Evolutionary conservation across 2,797 vertebrate genomes (phyloP).

Genomic region (Alfaro cultratus): DNA sequence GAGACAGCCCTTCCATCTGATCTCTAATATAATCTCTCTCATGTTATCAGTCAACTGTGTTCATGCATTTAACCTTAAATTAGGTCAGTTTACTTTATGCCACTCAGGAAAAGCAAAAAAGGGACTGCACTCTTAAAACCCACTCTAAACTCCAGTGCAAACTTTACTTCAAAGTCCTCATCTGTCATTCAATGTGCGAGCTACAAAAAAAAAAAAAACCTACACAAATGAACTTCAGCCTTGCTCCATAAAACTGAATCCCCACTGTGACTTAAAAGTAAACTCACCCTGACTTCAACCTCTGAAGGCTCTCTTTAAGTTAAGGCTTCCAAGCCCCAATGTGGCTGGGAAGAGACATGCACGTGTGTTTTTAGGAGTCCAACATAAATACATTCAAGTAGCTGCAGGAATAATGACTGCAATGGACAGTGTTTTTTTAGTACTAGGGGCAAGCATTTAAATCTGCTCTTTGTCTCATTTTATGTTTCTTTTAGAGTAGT

Average conservation of each 20-base stretch:
- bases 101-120: conserved; percentile 50
- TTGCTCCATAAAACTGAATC: conserved; percentile 70
- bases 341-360: conserved; percentile 65
- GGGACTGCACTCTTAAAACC: conserved; percentile 60
- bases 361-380: conserved; percentile 55
- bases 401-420: conserved; percentile 60
- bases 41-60: conserved; percentile 17
- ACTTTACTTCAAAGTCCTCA: conserved; percentile 64
- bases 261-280: conserved; percentile 67
- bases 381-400: conserved; percentile 74
- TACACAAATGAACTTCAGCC: conserved; percentile 62
- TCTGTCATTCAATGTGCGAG: conserved; percentile 31
- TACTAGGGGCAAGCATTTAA: conserved; percentile 52
- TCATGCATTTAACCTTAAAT: conserved; percentile 52
- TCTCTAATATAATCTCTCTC: conserved; percentile 3
- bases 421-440: conserved; percentile 64
- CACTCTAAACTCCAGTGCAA: conserved; percentile 49
- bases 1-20: conserved; percentile 18
- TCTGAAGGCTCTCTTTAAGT: conserved; percentile 48
- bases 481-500: conserved; percentile 33
- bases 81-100: conserved; percentile 60
- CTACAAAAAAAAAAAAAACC: conserved; percentile 33
- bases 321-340: conserved; percentile 48
- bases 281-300: conserved; percentile 63
- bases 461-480: conserved; percentile 42